These are phyloP conservation scores for Maniola jurtina DNA, from an alignment of 1,140 invertebrate genomes.

Conservation along the genomic window DNA sequence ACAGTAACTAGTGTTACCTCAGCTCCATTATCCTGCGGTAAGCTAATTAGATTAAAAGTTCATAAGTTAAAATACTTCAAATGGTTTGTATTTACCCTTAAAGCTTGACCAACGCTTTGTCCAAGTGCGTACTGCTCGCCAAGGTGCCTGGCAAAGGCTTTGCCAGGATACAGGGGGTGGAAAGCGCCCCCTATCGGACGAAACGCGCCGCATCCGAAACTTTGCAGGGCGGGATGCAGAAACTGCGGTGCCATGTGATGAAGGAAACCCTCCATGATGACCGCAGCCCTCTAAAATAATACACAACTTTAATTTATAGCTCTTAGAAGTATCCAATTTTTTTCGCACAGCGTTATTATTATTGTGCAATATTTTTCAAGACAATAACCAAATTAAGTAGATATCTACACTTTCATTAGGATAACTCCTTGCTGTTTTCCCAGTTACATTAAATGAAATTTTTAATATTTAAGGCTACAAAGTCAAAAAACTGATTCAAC, in stretches of 20 bases:
- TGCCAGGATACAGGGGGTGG: constrained; percentile 74
- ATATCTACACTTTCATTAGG: no score
- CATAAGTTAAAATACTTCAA: no score
- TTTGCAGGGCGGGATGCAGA: constrained; percentile 74
- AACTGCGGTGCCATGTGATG: constrained; percentile 78
- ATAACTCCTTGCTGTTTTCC: no score
- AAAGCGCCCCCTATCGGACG: constrained; percentile 75
- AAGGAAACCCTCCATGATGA: constrained; percentile 74
- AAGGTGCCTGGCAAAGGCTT: constrained; percentile 74
- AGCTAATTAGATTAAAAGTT: no score
- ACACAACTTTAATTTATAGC: not conserved
- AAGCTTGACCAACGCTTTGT: constrained; percentile 72
- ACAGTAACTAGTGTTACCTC: no score
- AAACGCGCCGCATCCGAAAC: constrained; percentile 76
- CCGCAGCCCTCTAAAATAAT: constrained; percentile 17
- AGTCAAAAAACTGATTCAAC: no score
- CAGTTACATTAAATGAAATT: no score
- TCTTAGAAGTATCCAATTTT: not conserved
- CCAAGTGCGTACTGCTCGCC: constrained; percentile 76
- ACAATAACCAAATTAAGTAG: no score
- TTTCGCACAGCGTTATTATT: constrained; percentile 3
- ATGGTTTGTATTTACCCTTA: constrained; percentile 46
- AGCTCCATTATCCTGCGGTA: no score
- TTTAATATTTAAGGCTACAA: no score
- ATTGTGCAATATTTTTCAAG: no score